Base-by-base conservation (phyloP, 2,113 vertebrate genomes). In the Pontoporia blainvillei region DNA sequence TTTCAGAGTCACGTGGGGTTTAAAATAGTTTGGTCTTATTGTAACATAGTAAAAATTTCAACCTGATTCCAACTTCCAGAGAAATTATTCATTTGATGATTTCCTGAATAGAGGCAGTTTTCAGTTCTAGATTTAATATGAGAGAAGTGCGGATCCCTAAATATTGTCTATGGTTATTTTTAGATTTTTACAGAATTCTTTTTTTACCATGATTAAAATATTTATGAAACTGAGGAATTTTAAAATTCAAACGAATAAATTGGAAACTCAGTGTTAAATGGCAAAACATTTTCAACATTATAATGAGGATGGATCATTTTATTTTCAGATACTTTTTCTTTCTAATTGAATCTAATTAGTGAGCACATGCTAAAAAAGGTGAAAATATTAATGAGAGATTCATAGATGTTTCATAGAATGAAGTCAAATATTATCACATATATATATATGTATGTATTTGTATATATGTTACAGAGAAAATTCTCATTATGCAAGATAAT, bases 291-390 rank as follows among this genome's bases (percentile, higher is more conserved):
- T 85, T 92, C 41, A 81, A 49, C 34, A 73, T 87, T 88, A 73
- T 75, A 93, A 93, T 90, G n/a, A 96, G 21, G 90, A 75, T 36
- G 29, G 17, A 49, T 86, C 31, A 76, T 95, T 90, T 96, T 92
- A 95, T 90, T 96, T 89, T 92, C 27, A 96, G 90, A 87, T 86
- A 11, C 15, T 95, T 96, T 90, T 71, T 82, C 52, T 96, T 95
- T 96, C 81, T 91, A 96, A 82, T 34, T 94, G 36, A 88, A 89
- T 94, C 94, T 94, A 96, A 95, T 96, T 95, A 96, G 69, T 81
- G 54, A 92, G 25, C 8, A 93, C 31, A 92, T 64, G 36, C 31
- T 87, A 8, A 46, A 96, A 98, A 93, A 78, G n/a, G 61, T 95
- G 44, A 94, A 90, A 93, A 75, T 83, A 64, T 85, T 93, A 97